These are phyloP conservation scores for Drosophila aff. DNA, from an alignment of 1,140 invertebrate species.

Conservation along the genomic window DNA sequence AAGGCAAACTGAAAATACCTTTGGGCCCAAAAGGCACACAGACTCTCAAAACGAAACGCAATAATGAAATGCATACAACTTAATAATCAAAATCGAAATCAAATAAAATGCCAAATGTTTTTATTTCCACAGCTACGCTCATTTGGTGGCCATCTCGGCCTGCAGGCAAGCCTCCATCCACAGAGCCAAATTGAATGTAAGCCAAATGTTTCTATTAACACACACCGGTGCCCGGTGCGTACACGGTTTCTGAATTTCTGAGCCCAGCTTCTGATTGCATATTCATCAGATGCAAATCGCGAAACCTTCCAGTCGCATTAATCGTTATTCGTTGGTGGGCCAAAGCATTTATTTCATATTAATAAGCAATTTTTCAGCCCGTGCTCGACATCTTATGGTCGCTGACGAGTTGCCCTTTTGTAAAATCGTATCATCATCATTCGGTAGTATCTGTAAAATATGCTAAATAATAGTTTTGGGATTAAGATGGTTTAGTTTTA, in stretches of 20 bases:
- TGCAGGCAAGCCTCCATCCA: constrained; percentile 10
- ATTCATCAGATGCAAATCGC: constrained; percentile 79
- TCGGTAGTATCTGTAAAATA: constrained; percentile 42
- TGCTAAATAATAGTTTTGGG: constrained; percentile 6
- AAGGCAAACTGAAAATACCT: constrained; percentile 26
- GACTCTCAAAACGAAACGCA: constrained; percentile 15
- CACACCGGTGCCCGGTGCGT: constrained; percentile 41
- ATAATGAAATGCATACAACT: constrained; percentile 81
- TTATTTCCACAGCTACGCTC: constrained; percentile 82
- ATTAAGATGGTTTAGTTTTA: not conserved
- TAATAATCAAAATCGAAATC: constrained; percentile 74
- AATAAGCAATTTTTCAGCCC: constrained; percentile 77
- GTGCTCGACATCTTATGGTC: constrained; percentile 69
- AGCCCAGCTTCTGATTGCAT: constrained; percentile 45
- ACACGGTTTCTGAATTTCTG: constrained; percentile 16
- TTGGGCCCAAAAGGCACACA: constrained; percentile 25
- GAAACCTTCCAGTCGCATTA: constrained; percentile 75
- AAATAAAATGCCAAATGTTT: constrained; percentile 82
- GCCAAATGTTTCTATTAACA: constrained; percentile 70
- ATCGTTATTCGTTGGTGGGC: constrained; percentile 79
- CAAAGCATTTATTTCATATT: constrained; percentile 78
- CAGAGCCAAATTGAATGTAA: constrained; percentile 11
- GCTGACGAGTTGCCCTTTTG: constrained; percentile 61
- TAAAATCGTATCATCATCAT: constrained; percentile 42
- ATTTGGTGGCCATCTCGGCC: constrained; percentile 51